Evolutionary conservation across 2,888 invertebrate genomes (phyloP), one percentile per base, ranked within the genome.

Genomic region (Cacoxenus indagator): DNA sequence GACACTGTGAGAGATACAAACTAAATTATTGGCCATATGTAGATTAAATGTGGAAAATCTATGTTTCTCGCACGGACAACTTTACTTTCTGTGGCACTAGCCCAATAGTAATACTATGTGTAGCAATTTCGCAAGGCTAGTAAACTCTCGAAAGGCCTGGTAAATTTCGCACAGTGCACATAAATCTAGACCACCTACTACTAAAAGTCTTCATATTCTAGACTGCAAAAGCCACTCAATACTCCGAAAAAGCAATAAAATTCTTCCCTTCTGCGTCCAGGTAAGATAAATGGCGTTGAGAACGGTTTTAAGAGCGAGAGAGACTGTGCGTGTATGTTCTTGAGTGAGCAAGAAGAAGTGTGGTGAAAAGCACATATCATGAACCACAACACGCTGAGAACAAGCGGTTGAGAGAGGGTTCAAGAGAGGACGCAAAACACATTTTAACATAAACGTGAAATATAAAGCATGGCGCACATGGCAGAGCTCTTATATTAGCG

Each of bases 201-300:
- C 51, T 5, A 1, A 5, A 14, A 8, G 22, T 22, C 14, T 37
- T 8, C 14, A 5, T 2, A 5, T 5, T 37, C 14, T 11, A 37
- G 2, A n/a, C 22, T 24, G 45, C 22, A 45, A 11, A 57, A 59
- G 71, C 74, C 82, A 80, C 82, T 80, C 83, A 81, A 82, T 80
- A 76, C 71, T 81, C 80, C 83, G 83, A 82, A 81, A 74, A 68
- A 57, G 61, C 57, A 55, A 46, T 68, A 62, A 48, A 65, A 69
- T 70, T 69, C 64, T 65, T 66, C 67, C 65, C 69, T 68, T 68
- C 59, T 67, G 70, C 67, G 73, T 67, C 70, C 69, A 81, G 81
- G 72, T 73, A 45, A n/a, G 8, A 46, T 19, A 26, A 59, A 29
- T 29, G 76, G 71, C 59, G 73, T 68, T 19, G 17, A 17, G 2